These are phyloP conservation scores for Halyomorpha halys DNA, from an alignment of 1,140 invertebrate genomes.

Conservation along the genomic window DNA sequence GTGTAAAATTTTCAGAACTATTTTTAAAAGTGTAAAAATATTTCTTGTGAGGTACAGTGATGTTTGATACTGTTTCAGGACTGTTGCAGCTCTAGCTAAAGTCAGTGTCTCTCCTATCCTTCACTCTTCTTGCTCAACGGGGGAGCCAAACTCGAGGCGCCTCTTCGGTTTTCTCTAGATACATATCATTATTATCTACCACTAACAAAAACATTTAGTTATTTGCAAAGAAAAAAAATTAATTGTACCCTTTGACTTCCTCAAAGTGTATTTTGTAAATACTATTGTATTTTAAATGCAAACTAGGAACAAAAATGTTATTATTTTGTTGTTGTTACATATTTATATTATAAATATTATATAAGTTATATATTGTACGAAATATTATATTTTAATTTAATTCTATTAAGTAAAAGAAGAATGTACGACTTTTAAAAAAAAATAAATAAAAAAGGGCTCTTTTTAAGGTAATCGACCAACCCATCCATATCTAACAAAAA, in stretches of 20 bases:
- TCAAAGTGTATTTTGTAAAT: conserved; percentile 16
- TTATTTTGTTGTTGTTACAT: conserved; percentile 27
- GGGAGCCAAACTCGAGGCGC: background rate
- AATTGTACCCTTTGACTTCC: conserved; percentile 17
- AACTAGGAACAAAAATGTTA: conserved; percentile 22
- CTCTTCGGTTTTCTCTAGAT: conserved; percentile 12
- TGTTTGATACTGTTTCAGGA: too few relatives aligned
- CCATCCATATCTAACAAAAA: conserved; percentile 20
- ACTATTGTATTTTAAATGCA: conserved; percentile 20
- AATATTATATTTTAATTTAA: conserved; percentile 25
- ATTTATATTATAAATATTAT: conserved; percentile 23
- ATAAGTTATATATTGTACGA: conserved; percentile 18
- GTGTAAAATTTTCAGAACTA: too few relatives aligned
- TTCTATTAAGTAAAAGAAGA: conserved; percentile 11
- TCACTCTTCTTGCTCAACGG: conserved; percentile 15
- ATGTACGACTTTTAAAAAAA: background rate
- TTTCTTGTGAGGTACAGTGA: too few relatives aligned
- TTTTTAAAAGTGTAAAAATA: too few relatives aligned
- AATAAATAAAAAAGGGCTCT: background rate
- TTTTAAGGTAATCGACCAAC: conserved; percentile 15
- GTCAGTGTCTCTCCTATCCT: conserved; percentile 13
- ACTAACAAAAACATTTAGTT: conserved; percentile 15
- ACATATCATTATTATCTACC: conserved; percentile 18
- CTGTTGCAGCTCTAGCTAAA: too few relatives aligned
- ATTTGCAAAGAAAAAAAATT: conserved; percentile 9